A percentile compares a stretch with the other conserved stretches of the same genome.
Evolutionary conservation across 2,888 invertebrate species (phyloP).

Genomic region (Sinelater perroti): DNA sequence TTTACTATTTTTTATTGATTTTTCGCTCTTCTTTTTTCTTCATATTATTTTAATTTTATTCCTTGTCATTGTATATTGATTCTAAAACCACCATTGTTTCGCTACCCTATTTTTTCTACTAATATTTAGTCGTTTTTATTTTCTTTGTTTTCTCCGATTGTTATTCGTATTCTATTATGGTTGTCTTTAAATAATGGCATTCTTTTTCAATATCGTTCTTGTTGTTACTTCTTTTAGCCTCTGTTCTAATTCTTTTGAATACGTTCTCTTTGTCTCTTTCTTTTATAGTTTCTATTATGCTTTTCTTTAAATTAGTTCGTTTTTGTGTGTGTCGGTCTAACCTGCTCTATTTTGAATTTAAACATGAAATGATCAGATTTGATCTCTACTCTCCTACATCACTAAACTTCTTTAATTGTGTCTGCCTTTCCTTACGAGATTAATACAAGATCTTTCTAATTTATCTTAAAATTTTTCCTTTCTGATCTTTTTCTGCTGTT

Average conservation of each 20-base stretch:
- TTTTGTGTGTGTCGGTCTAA: background rate
- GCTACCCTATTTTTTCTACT: constrained; percentile 3
- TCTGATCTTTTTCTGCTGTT: background rate
- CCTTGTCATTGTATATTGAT: background rate
- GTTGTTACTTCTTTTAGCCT: background rate
- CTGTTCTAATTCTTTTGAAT: background rate
- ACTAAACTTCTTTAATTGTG: no score
- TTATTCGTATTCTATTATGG: constrained; percentile 5
- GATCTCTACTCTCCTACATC: constrained; percentile 1
- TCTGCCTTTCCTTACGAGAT: background rate
- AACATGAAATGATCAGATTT: background rate
- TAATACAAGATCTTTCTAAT: constrained; percentile 8
- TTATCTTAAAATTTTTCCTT: background rate
- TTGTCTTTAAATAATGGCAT: background rate
- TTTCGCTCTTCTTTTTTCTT: background rate
- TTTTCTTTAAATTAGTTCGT: background rate
- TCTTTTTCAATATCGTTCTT: background rate
- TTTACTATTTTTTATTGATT: background rate
- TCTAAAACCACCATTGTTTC: background rate
- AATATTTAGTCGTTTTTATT: background rate
- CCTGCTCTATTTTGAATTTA: background rate
- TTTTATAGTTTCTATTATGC: background rate
- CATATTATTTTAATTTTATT: background rate
- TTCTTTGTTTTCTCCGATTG: constrained; percentile 1
- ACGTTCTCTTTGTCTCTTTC: background rate